These are phyloP conservation scores for Epinotia nisella DNA, from an alignment of 2,888 invertebrate genomes.

Conservation along the genomic window DNA sequence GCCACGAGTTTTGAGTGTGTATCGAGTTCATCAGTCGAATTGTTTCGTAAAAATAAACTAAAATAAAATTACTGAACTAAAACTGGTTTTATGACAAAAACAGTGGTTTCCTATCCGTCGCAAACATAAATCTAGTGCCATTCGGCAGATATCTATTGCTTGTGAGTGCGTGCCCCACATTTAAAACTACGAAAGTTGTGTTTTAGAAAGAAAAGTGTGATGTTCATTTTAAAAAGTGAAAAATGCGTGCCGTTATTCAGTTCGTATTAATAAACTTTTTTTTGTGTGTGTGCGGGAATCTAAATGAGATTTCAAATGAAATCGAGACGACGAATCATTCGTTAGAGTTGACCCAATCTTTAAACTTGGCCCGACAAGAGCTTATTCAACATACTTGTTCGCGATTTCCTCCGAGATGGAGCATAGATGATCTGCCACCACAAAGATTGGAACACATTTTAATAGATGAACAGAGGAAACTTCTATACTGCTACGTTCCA, in stretches of 20 bases:
- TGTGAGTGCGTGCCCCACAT: slow-evolving; percentile 68
- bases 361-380: slow-evolving; percentile 87
- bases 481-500: slow-evolving; percentile 97
- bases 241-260: slow-evolving; percentile 43
- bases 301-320: slow-evolving; percentile 61
- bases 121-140: slow-evolving; percentile 24
- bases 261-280: slow-evolving; percentile 50
- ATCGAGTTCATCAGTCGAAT: not conserved
- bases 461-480: slow-evolving; percentile 92
- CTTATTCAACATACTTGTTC: slow-evolving; percentile 86
- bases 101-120: not conserved
- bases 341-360: slow-evolving; percentile 85
- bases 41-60: slow-evolving; percentile 25
- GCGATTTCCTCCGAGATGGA: slow-evolving; percentile 72
- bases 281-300: slow-evolving; percentile 64
- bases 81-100: slow-evolving; percentile 48
- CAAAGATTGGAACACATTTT: slow-evolving; percentile 91
- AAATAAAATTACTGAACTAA: slow-evolving; percentile 39
- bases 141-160: slow-evolving; percentile 26
- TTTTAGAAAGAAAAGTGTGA: slow-evolving; percentile 68
- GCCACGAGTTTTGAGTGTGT: slow-evolving; percentile 19
- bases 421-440: slow-evolving; percentile 78
- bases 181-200: slow-evolving; percentile 55
- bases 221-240: slow-evolving; percentile 46
- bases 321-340: slow-evolving; percentile 69